Evolutionary conservation across 2,888 invertebrate species (phyloP), one percentile per base, ranked within the genome.

Genomic region (Tetragnatha montana): DNA sequence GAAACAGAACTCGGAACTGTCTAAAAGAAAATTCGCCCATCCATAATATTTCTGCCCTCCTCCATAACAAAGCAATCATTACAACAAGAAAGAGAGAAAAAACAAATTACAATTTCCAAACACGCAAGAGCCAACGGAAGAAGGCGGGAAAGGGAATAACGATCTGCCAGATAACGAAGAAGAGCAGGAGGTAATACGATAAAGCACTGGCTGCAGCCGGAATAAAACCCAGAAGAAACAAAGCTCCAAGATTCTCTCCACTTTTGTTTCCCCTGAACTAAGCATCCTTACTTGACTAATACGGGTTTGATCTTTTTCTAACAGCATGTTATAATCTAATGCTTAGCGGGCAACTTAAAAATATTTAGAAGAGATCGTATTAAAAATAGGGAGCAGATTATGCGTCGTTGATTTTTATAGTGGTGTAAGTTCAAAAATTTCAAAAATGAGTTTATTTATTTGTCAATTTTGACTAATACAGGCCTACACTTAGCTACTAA

Each of bases 41-140:
- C 74, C 74, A 74, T 74, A 74, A 74, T 17, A 22, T 35, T 74
- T 14, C 14, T 74, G 14, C 74, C 74, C 19, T 47, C 19, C 10
- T 76, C 50, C 19, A 76, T 76, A 76, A 76, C 47, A 76, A 76
- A 50, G 76, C 50, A 76, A 76, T 76, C 50, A 50, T 76, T 76
- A 21, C 50, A 76, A 17, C 49, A 19, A 8, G 19, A 73, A 73
- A 73, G 12, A 19, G 35, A 35, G 4, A 19, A 22, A 22, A 73
- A 73, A 73, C 73, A 73, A 73, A 73, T 73, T 73, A 22, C 73
- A 73, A 73, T 73, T 73, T 73, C 22, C 73, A 19, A 73, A 73
- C 73, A 73, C 73, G 73, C 73, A 73, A 73, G 19, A 22, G 73
- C 73, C 19, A n/a, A 12, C 51, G 10, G 19, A 50, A 50, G 12